A percentile compares a stretch with the other conserved stretches of the same genome.
Evolutionary conservation across 2,888 invertebrate species (phyloP).

Genomic region (Acanthosepion pharaonis): DNA sequence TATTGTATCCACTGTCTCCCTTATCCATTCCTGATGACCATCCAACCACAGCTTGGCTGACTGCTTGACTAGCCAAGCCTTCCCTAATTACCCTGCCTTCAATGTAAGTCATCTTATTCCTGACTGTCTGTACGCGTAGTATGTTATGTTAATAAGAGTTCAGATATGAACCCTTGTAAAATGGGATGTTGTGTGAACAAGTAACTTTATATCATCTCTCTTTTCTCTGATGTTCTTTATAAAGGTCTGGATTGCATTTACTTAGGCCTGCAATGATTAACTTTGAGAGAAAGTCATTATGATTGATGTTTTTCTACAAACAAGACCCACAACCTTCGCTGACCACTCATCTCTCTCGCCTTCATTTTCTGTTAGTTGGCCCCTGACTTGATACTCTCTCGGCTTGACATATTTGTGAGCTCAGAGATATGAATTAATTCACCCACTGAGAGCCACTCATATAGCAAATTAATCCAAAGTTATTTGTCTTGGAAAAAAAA

Average conservation of each 20-base stretch:
- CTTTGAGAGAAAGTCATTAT: background rate
- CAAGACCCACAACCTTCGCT: background rate
- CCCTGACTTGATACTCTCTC: background rate
- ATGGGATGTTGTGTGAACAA: background rate
- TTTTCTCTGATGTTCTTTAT: background rate
- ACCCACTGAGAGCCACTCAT: background rate
- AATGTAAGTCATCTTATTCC: background rate
- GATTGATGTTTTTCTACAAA: background rate
- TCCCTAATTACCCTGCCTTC: background rate
- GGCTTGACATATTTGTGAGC: background rate
- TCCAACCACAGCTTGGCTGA: background rate
- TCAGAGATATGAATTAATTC: background rate
- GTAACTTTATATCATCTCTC: background rate
- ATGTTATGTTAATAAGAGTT: background rate
- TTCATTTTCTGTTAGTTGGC: background rate
- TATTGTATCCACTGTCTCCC: background rate
- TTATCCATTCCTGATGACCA: background rate
- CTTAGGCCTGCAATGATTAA: background rate
- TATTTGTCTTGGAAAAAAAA: no score
- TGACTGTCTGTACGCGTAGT: background rate
- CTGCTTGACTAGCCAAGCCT: background rate
- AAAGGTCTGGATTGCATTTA: background rate
- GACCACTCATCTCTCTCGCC: background rate
- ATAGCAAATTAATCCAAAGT: background rate
- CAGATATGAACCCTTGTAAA: background rate